A percentile compares a stretch with the other conserved stretches of the same genome.
Evolutionary conservation across 2,888 invertebrate genomes (phyloP).

Genomic region (Alloscopus bannaensis): DNA sequence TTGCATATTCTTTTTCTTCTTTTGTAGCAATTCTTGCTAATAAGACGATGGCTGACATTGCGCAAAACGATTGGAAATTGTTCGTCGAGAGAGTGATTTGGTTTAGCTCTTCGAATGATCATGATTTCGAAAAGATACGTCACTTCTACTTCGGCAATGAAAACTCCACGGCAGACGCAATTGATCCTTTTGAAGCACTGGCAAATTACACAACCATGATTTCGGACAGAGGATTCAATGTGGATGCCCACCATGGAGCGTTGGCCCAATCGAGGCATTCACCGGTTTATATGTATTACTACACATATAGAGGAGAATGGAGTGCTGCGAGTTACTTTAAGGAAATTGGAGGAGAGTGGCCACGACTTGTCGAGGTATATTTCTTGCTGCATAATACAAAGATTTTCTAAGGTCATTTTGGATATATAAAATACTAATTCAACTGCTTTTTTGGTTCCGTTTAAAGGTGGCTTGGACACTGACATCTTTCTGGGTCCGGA

Average conservation of each 20-base stretch:
- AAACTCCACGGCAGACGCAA: not conserved
- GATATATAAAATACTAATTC: not conserved
- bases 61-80: slow-evolving; percentile 58
- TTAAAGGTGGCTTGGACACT: slow-evolving; percentile 62
- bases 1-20: not conserved
- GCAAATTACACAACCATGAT: slow-evolving; percentile 65
- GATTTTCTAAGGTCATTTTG: not conserved
- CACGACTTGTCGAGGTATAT: slow-evolving; percentile 56
- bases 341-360: slow-evolving; percentile 56
- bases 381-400: not conserved
- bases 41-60: slow-evolving; percentile 56
- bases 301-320: slow-evolving; percentile 61
- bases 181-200: slow-evolving; percentile 55
- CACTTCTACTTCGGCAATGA: slow-evolving; percentile 59
- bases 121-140: slow-evolving; percentile 53
- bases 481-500: slow-evolving; percentile 47
- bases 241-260: slow-evolving; percentile 62
- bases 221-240: slow-evolving; percentile 60
- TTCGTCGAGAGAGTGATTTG: slow-evolving; percentile 57
- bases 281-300: slow-evolving; percentile 64
- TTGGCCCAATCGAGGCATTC: slow-evolving; percentile 46
- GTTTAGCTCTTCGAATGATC: slow-evolving; percentile 37
- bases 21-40: slow-evolving; percentile 53
- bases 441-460: not conserved
- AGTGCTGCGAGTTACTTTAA: slow-evolving; percentile 60